These are phyloP conservation scores for Plemyria rubiginata DNA, from an alignment of 2,888 invertebrate species.

Conservation along the genomic window DNA sequence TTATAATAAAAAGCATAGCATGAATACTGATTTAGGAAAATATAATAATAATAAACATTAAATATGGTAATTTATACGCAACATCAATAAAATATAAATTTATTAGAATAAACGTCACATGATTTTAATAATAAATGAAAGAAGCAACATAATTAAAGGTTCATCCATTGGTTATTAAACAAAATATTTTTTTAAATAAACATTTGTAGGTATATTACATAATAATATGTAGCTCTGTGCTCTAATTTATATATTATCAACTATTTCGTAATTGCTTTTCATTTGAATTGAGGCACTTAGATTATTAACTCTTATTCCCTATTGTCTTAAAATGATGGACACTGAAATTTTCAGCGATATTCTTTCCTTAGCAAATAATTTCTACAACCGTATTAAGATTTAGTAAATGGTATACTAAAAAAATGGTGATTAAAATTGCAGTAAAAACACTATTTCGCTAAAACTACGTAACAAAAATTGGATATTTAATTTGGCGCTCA, in stretches of 20 bases:
- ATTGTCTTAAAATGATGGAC: constrained; percentile 16
- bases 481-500: constrained; percentile 25
- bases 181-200: constrained; percentile 12
- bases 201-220: constrained; percentile 2
- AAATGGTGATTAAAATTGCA: constrained; percentile 13
- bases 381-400: constrained; percentile 3
- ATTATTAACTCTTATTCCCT: constrained; percentile 18
- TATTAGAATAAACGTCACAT: constrained; percentile 19
- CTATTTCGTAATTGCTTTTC: constrained; percentile 24
- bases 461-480: constrained; percentile 22
- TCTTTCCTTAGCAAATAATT: not conserved
- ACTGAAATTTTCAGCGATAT: constrained; percentile 6
- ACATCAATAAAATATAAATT: constrained; percentile 27
- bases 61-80: constrained; percentile 25
- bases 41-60: constrained; percentile 24
- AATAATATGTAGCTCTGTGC: constrained; percentile 5
- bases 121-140: constrained; percentile 15
- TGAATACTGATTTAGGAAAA: constrained; percentile 39
- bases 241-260: constrained; percentile 1
- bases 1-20: constrained; percentile 35
- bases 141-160: constrained; percentile 6
- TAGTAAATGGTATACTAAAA: constrained; percentile 7
- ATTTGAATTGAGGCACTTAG: constrained; percentile 28
- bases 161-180: constrained; percentile 5
- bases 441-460: constrained; percentile 7